These are phyloP conservation scores for Magallana angulata DNA, from an alignment of 1,140 invertebrate species.

Conservation along the genomic window DNA sequence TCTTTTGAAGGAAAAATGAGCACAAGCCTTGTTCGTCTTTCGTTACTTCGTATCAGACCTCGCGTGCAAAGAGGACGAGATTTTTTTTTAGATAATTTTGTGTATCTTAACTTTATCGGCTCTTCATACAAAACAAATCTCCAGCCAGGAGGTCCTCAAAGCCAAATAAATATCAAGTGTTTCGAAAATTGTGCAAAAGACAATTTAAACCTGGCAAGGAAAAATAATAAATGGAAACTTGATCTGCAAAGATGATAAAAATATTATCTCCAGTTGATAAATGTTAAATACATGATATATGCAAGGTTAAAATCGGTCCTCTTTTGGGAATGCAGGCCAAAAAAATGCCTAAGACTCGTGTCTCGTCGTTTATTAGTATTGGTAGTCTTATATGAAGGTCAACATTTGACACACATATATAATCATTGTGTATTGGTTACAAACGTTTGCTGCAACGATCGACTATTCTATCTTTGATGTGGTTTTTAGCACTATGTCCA, in stretches of 20 bases:
- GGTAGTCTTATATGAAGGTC: neutral
- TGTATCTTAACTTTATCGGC: conserved; percentile 18
- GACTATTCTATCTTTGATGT: neutral
- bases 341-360: no score
- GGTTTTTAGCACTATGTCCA: neutral
- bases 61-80: conserved; percentile 10
- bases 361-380: neutral
- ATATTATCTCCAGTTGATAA: neutral
- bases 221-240: conserved; percentile 13
- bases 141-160: conserved; percentile 17
- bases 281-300: neutral
- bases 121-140: conserved; percentile 20
- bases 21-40: neutral
- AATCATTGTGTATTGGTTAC: no score
- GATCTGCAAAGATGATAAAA: conserved; percentile 1
- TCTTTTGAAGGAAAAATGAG: neutral
- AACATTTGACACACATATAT: no score
- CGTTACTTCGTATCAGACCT: neutral
- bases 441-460: no score
- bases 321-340: neutral
- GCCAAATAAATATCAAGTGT: conserved; percentile 15
- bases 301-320: neutral
- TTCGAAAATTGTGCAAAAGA: conserved; percentile 7
- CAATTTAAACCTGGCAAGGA: conserved; percentile 29
- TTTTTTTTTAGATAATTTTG: neutral